Evolutionary conservation across 2,888 invertebrate species (phyloP), one percentile per base, ranked within the genome.

Genomic region (Cryptocephalus moraei): DNA sequence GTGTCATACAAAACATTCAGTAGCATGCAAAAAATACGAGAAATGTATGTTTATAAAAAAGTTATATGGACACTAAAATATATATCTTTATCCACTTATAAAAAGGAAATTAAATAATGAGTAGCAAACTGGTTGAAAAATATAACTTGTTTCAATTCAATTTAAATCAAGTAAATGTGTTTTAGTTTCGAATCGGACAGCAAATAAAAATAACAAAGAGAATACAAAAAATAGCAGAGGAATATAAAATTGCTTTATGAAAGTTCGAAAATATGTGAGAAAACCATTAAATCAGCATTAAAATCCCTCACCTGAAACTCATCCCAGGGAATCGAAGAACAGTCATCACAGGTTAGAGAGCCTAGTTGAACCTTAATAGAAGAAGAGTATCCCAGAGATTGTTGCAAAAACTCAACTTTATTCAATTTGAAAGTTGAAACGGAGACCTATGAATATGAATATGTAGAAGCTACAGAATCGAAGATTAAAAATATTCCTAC

Each of bases 301-400:
- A 44, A 39, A 40, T 32, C 41, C 43, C 39, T 71, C 71, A 90
- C 90, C 84, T 94, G 93, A 75, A 95, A 86, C 72, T 93, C 93
- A 64, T 93, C 93, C 86, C 91, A 92, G 1, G 89, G 88, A 64
- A 94, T 90, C 39, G 89, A 83, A 38, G 84, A 79, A 63, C 90
- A 91, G 69, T 94, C 93, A 60, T 90, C 87, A 44, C 83, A 82
- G 32, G 76, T 76, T 8, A 94, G 71, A 54, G 86, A 77, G 8
- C 81, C 78, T 34, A 86, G 78, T 69, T 86, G 84, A 40, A 84
- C 63, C 63, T 83, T 81, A 39, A 85, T 74, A 1, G 77, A 73
- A 1, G 86, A 83, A 33, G 78, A 73, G 53, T 80, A 77, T 1
- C 84, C 85, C 47, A 74, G 70, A 9, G 83, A 82, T 67, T 88